phyloP scores from a whole-genome alignment of 2,113 vertebrate genomes.

The Daphoenositta chrysoptera region DNA sequence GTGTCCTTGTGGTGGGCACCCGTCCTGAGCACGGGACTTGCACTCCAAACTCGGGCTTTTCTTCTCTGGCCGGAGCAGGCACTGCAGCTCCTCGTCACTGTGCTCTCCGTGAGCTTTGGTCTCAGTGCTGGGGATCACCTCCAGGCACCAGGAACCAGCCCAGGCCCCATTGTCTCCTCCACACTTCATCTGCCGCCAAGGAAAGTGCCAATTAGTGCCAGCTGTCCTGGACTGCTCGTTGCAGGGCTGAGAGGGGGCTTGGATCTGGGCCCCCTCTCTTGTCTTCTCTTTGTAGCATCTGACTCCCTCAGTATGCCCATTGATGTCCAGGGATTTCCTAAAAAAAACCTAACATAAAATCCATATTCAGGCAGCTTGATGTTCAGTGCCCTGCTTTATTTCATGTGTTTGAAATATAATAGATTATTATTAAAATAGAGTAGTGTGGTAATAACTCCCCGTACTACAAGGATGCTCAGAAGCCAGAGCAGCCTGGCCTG shows the following conservation, averaged over 20 bases:
- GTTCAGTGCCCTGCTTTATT: background rate
- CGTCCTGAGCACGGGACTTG: background rate
- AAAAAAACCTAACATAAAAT: background rate
- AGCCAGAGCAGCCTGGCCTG: background rate
- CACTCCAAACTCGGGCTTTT: rapidly evolving
- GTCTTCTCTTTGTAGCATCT: background rate
- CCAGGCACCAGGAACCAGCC: background rate
- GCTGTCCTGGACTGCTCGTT: background rate
- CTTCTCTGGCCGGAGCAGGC: background rate
- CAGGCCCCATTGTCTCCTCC: constrained; percentile 1
- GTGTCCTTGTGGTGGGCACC: background rate
- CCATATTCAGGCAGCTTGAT: background rate
- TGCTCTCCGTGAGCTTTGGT: background rate
- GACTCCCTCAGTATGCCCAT: background rate
- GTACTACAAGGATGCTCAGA: background rate
- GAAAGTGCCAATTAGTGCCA: constrained; percentile 32
- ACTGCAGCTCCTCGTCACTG: background rate
- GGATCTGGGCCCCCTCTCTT: background rate
- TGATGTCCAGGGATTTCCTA: background rate
- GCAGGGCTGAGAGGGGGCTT: background rate
- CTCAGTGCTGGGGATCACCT: background rate
- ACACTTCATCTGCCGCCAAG: background rate
- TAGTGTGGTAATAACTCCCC: background rate
- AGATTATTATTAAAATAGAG: background rate
- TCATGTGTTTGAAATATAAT: background rate